Conservation (phyloP, 2,888 invertebrate species). For the Tenthredo amoena region DNA sequence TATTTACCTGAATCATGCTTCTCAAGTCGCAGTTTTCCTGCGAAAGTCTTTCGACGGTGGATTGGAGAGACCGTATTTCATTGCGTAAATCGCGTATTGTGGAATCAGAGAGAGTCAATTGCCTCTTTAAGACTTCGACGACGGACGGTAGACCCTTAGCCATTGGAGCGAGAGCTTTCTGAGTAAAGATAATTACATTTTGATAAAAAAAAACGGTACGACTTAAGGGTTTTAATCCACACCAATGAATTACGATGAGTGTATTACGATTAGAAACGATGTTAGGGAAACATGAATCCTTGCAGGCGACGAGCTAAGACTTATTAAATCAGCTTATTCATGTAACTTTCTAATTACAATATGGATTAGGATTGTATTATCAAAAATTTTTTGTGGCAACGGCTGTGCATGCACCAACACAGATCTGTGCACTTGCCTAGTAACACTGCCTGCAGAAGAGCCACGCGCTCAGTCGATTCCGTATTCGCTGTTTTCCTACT, state of each 20-base stretch:
- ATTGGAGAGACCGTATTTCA: conserved; percentile 83
- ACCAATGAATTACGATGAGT: conserved; percentile 29
- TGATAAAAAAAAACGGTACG: neutral
- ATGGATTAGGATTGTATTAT: conserved; percentile 28
- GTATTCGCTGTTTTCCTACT: conserved; percentile 70
- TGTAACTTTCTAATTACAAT: conserved; percentile 35
- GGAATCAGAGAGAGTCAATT: conserved; percentile 83
- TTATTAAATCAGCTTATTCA: conserved; percentile 46
- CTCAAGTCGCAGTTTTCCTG: conserved; percentile 90
- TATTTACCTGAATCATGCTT: conserved; percentile 76
- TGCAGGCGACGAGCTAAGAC: conserved; percentile 47
- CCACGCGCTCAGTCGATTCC: conserved; percentile 72
- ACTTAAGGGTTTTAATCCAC: neutral
- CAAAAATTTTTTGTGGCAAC: conserved; percentile 55
- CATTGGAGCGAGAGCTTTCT: conserved; percentile 71
- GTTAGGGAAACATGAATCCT: conserved; percentile 51
- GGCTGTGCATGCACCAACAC: conserved; percentile 68
- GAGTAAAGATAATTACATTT: conserved; percentile 56
- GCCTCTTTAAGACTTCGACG: conserved; percentile 79
- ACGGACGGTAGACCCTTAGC: conserved; percentile 74
- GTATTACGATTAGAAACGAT: conserved; percentile 38
- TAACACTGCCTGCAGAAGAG: conserved; percentile 74
- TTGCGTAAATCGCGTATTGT: conserved; percentile 84
- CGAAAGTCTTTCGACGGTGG: conserved; percentile 87
- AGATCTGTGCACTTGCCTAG: conserved; percentile 73